These are phyloP conservation scores for Semnornis frantzii DNA, from an alignment of 2,113 vertebrate genomes.

Conservation along the genomic window DNA sequence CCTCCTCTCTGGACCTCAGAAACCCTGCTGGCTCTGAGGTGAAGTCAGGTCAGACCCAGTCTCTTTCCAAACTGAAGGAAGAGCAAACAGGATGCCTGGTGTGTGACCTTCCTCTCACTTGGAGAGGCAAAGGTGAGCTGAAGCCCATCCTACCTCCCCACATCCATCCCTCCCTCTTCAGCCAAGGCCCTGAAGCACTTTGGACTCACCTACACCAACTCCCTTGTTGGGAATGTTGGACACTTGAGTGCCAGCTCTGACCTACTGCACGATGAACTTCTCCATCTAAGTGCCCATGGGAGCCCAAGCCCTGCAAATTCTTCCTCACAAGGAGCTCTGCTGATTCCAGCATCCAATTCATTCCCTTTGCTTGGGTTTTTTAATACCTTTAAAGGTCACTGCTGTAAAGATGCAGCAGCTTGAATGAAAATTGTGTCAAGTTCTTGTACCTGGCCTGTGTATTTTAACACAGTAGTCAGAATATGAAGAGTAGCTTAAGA, in stretches of 20 bases:
- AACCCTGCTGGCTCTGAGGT: not conserved
- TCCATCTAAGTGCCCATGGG: not conserved
- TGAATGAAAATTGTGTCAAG: not conserved
- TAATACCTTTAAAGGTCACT: slow-evolving; percentile 12
- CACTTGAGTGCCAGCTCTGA: not conserved
- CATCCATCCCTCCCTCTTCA: not conserved
- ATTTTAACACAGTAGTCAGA: not conserved
- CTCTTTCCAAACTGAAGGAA: not conserved
- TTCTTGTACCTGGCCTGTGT: not conserved
- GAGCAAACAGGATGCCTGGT: not conserved
- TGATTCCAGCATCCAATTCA: not conserved
- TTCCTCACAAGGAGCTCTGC: not conserved
- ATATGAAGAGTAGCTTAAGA: slow-evolving; percentile 16
- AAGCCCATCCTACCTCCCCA: not conserved
- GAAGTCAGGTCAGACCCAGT: not conserved
- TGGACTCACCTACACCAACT: not conserved
- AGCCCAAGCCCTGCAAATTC: not conserved
- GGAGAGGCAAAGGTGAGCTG: not conserved
- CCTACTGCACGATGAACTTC: not conserved
- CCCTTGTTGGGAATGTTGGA: not conserved
- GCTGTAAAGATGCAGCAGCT: not conserved
- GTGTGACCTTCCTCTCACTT: not conserved
- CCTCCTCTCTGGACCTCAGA: not conserved
- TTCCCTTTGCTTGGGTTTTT: not conserved
- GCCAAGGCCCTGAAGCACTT: not conserved